Evolutionary conservation across 2,797 vertebrate species (phyloP).

Genomic region (Dendrocincla fuliginosa): DNA sequence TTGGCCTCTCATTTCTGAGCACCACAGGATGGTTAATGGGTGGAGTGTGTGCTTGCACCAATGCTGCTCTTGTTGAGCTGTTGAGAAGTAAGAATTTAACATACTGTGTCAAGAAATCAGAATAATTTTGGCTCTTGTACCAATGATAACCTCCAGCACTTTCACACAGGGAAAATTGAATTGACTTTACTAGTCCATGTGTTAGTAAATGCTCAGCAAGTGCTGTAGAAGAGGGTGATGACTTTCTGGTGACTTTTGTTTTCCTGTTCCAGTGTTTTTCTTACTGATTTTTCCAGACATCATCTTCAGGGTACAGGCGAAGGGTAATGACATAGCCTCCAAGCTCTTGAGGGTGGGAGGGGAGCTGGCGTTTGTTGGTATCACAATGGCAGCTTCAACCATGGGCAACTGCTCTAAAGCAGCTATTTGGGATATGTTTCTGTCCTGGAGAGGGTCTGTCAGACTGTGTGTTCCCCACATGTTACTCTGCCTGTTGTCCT

Average conservation of each 20-base stretch:
- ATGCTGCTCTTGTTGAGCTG: neutral
- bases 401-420: neutral
- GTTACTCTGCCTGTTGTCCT: neutral
- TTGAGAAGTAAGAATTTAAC: neutral
- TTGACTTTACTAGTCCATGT: neutral
- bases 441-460: neutral
- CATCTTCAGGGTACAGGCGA: neutral
- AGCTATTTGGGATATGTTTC: neutral
- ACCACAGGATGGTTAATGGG: neutral
- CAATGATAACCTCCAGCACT: neutral
- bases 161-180: neutral
- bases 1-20: neutral
- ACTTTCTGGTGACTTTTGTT: neutral
- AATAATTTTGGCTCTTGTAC: neutral
- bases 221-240: neutral
- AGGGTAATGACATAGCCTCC: neutral
- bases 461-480: rapidly evolving
- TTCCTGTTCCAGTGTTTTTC: neutral
- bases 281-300: neutral
- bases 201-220: neutral
- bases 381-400: neutral
- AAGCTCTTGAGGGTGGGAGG: rapidly evolving
- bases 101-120: neutral
- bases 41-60: neutral
- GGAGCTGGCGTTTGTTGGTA: neutral